Evolutionary conservation across 2,797 vertebrate genomes (phyloP).

Genomic region (Pseudochaenichthys georgianus): DNA sequence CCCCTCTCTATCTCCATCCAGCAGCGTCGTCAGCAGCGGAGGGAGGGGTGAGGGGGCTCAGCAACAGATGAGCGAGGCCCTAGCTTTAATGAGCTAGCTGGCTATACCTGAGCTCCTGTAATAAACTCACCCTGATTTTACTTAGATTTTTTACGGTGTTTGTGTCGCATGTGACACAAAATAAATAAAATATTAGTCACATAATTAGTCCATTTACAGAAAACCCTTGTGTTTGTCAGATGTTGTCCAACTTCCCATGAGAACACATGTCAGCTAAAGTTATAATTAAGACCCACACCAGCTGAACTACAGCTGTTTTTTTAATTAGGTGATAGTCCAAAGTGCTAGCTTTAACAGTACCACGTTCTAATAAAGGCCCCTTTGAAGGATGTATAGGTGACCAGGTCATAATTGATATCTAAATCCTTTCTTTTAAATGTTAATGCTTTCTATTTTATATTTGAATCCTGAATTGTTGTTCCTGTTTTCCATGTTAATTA

Average conservation of each 20-base stretch:
- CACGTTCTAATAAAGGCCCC: neutral
- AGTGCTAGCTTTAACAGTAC: neutral
- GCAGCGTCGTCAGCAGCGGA: conserved; percentile 21
- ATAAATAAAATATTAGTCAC: neutral
- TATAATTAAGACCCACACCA: neutral
- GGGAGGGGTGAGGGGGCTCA: too few relatives aligned
- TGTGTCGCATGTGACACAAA: neutral
- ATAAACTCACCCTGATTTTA: neutral
- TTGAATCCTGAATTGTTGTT: too few relatives aligned
- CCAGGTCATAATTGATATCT: too few relatives aligned
- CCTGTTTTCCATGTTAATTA: too few relatives aligned
- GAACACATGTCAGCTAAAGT: too few relatives aligned
- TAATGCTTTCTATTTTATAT: too few relatives aligned
- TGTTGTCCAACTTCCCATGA: neutral
- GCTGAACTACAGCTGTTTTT: neutral
- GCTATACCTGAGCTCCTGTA: neutral
- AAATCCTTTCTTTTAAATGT: too few relatives aligned
- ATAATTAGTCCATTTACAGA: neutral
- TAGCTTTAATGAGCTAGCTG: neutral
- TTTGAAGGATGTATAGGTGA: neutral
- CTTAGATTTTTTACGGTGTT: neutral
- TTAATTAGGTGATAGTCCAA: neutral
- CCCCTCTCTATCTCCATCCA: conserved; percentile 40
- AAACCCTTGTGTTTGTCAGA: neutral
- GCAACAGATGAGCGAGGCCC: conserved; percentile 9